Evolutionary conservation across 2,113 vertebrate species (phyloP).

Genomic region (Chloebia gouldiae): DNA sequence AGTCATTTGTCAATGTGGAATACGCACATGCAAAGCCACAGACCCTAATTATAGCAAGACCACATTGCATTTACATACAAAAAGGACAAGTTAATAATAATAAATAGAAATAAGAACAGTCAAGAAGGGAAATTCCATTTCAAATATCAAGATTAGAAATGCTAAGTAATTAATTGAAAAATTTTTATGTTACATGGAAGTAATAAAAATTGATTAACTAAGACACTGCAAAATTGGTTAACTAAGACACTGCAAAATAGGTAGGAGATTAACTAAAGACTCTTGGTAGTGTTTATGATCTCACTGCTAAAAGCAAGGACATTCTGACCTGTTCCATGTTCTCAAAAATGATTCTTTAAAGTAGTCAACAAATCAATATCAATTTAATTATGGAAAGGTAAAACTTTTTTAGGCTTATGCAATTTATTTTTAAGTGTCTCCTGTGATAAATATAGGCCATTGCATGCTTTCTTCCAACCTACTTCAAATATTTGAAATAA

Average conservation of each 20-base stretch:
- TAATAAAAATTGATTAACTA: not conserved
- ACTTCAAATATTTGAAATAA: conserved; percentile 19
- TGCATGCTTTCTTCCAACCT: not conserved
- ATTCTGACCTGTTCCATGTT: not conserved
- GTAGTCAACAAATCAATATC: conserved; percentile 9
- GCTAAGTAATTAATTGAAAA: not conserved
- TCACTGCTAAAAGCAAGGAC: not conserved
- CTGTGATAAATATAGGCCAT: not conserved
- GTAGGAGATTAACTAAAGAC: not conserved
- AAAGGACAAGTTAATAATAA: not conserved
- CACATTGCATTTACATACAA: not conserved
- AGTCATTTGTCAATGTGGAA: not conserved
- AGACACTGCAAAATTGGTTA: not conserved
- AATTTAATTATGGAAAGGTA: conserved; percentile 14
- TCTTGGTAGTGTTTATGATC: not conserved
- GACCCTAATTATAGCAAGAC: not conserved
- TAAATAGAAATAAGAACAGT: not conserved
- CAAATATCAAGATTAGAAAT: not conserved
- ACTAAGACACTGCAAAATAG: not conserved
- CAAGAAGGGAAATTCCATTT: not conserved
- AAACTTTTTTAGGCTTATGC: not conserved
- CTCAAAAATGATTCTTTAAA: conserved; percentile 6
- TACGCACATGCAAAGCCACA: not conserved
- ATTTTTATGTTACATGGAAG: no score
- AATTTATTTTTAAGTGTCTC: not conserved